Conservation (phyloP, 1,140 invertebrate species). For the Hyles euphorbiae region DNA sequence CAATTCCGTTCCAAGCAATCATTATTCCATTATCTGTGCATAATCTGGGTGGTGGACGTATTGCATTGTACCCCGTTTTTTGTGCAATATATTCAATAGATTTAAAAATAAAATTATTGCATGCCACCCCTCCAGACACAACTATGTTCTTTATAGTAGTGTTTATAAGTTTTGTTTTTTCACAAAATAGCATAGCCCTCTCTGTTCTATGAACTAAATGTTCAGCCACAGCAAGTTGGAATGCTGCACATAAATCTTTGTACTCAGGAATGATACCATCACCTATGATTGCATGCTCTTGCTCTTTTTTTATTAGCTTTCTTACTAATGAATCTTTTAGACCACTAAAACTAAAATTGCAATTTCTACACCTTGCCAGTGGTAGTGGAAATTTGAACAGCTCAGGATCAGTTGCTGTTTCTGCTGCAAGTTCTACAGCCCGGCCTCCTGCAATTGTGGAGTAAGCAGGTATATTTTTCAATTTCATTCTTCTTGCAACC, state of each 20-base stretch:
- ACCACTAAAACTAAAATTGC: constrained; percentile 68
- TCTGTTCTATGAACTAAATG: constrained; percentile 90
- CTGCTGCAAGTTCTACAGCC: constrained; percentile 89
- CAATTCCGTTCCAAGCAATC: constrained; percentile 98
- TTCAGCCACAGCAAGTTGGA: constrained; percentile 84
- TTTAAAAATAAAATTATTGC: constrained; percentile 89
- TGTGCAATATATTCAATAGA: constrained; percentile 82
- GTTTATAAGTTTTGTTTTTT: constrained; percentile 78
- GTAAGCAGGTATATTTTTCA: constrained; percentile 87
- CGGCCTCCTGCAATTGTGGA: constrained; percentile 85
- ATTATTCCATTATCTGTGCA: constrained; percentile 99
- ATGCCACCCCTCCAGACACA: constrained; percentile 96
- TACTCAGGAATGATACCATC: constrained; percentile 86
- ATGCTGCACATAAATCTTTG: constrained; percentile 90
- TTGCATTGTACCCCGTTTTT: constrained; percentile 80
- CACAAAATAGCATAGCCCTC: constrained; percentile 87
- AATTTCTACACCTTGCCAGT: constrained; percentile 74
- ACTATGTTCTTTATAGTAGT: constrained; percentile 77
- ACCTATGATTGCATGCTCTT: constrained; percentile 66
- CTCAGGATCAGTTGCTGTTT: constrained; percentile 78
- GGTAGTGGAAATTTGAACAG: constrained; percentile 82
- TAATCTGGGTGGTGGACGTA: constrained; percentile 87
- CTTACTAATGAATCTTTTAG: constrained; percentile 49
- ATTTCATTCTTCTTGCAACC: constrained; percentile 89
- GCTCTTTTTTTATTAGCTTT: constrained; percentile 47